Evolutionary conservation across 2,888 invertebrate species (phyloP).

Genomic region (Zelleria hepariella): DNA sequence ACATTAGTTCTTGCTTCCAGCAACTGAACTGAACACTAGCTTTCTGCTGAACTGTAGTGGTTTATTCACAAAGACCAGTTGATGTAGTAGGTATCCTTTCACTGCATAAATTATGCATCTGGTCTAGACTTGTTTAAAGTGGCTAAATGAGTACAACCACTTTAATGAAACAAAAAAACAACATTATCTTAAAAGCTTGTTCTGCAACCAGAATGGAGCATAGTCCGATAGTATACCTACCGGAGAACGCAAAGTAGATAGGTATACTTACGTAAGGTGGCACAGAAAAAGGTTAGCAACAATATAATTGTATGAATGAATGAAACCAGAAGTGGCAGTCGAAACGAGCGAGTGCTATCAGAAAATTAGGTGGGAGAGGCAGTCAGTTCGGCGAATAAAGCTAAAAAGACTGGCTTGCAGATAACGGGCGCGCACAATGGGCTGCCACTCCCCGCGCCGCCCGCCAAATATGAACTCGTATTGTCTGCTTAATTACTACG

Average conservation of each 20-base stretch:
- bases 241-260: background rate
- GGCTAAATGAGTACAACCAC: background rate
- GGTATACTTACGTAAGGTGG: background rate
- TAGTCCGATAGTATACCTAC: too few relatives aligned
- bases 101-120: background rate
- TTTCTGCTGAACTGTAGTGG: background rate
- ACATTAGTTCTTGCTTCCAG: background rate
- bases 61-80: background rate
- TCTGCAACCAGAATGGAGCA: background rate
- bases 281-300: background rate
- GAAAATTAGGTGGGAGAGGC: background rate
- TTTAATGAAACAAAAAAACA: background rate
- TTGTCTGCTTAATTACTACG: slow-evolving; percentile 68
- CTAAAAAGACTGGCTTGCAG: slow-evolving; percentile 59
- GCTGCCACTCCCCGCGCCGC: slow-evolving; percentile 16
- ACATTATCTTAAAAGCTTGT: background rate
- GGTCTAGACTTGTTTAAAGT: background rate
- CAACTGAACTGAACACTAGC: background rate
- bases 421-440: slow-evolving; percentile 57
- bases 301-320: background rate
- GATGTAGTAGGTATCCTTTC: background rate
- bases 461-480: slow-evolving; percentile 59
- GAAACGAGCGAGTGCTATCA: background rate
- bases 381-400: slow-evolving; percentile 28
- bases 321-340: background rate